Evolutionary conservation across 2,888 invertebrate species (phyloP).

Genomic region (Fabriciana adippe): DNA sequence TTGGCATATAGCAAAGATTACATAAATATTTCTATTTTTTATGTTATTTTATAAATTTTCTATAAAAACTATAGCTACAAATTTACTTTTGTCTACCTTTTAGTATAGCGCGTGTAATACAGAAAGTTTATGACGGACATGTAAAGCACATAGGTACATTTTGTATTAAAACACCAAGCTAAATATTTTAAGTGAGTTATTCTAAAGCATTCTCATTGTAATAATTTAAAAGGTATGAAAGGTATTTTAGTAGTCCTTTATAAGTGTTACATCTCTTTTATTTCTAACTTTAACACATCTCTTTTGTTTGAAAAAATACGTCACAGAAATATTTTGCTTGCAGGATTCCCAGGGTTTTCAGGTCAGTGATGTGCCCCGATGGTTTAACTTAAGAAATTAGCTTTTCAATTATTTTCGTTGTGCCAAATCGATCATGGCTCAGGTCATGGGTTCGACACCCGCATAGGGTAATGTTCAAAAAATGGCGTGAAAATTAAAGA

Average conservation of each 20-base stretch:
- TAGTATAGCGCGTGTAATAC: neutral
- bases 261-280: neutral
- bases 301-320: conserved; percentile 49
- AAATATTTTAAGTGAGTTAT: conserved; percentile 12
- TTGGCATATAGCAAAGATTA: too few relatives aligned
- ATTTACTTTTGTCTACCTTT: neutral
- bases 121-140: neutral
- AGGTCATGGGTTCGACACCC: neutral
- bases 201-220: conserved; percentile 12
- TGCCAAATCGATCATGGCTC: conserved; percentile 4
- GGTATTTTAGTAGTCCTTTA: neutral
- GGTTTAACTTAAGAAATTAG: conserved; percentile 31
- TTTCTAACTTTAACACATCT: conserved; percentile 7
- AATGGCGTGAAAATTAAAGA: neutral
- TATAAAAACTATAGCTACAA: neutral
- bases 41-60: too few relatives aligned
- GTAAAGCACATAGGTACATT: neutral
- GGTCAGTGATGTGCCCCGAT: conserved; percentile 62
- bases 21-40: too few relatives aligned
- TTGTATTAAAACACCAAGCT: conserved; percentile 13
- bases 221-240: neutral
- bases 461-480: neutral
- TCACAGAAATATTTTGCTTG: conserved; percentile 69
- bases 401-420: conserved; percentile 14
- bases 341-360: conserved; percentile 82